phyloP scores from a whole-genome alignment of 2,113 vertebrate species.

The Corydoras sp. region DNA sequence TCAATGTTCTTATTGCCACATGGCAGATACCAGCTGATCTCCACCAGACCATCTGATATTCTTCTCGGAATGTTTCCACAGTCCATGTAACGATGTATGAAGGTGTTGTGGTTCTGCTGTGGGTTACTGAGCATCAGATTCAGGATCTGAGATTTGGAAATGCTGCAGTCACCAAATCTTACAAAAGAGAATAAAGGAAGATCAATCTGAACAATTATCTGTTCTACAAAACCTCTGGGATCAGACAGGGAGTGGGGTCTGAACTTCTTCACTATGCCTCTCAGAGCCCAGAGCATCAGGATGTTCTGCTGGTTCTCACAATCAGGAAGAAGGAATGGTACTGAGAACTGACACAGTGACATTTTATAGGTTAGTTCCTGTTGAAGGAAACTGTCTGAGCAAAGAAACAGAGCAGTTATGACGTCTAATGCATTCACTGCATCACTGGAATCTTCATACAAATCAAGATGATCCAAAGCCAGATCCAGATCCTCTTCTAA shows the following conservation, averaged over 20 bases:
- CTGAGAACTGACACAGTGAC: slow-evolving; percentile 62
- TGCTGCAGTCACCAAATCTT: slow-evolving; percentile 50
- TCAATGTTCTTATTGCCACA: slow-evolving; percentile 23
- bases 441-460: no score
- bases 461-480: background rate
- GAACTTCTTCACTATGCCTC: slow-evolving; percentile 49
- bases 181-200: slow-evolving; percentile 68
- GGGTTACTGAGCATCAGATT: slow-evolving; percentile 57
- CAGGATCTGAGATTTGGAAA: slow-evolving; percentile 64
- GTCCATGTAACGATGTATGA: slow-evolving; percentile 50
- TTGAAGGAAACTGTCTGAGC: slow-evolving; percentile 60
- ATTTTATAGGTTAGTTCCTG: slow-evolving; percentile 60
- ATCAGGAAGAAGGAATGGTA: slow-evolving; percentile 65
- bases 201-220: slow-evolving; percentile 32
- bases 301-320: slow-evolving; percentile 53
- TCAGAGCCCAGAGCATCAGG: slow-evolving; percentile 61
- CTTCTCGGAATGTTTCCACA: slow-evolving; percentile 46
- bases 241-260: slow-evolving; percentile 15
- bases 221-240: slow-evolving; percentile 14
- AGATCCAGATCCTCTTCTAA: background rate
- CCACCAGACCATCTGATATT: slow-evolving; percentile 63
- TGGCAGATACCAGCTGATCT: slow-evolving; percentile 66
- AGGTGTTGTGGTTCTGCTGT: slow-evolving; percentile 48
- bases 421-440: slow-evolving; percentile 60
- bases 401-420: slow-evolving; percentile 61